Evolutionary conservation across 1,140 invertebrate genomes (phyloP), one percentile per base, ranked within the genome.

Genomic region (Zophobas morio): DNA sequence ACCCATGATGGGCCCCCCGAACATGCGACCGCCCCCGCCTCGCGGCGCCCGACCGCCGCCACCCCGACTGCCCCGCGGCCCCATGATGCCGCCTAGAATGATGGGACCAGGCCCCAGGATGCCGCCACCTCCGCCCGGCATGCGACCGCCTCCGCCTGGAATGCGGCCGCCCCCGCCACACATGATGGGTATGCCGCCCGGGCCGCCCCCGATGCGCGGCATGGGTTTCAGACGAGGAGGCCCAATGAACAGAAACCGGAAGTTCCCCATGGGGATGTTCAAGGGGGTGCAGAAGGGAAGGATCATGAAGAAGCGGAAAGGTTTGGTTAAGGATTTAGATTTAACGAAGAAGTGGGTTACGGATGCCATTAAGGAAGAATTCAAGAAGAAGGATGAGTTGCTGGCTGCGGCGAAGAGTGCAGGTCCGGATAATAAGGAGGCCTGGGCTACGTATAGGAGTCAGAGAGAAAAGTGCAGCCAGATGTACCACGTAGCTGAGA

Each of bases 321-420:
- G 77, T 6, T 78, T 72, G 57, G 74, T 81, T 33, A 84, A 83
- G 56, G 81, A 82, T 42, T 71, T 84, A 6, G 84, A 87, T 81
- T 74, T 86, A 71, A 81, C 78, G 3, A 83, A 85, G 76, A 82
- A 84, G 8, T 87, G 84, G 84, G 84, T 87, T 0, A 86, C 82
- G 4, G 82, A 83, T 1, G 81, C 83, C 32, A 82, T 87, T 4
- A 82, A 82, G 77, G 54, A 70, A 1, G 85, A 86, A 74, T 84
- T 85, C 77, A 56, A 56, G 1, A 85, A 82, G 66, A 87, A 87
- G 78, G 84, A 86, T 37, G 76, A 85, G 72, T 54, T 87, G 20
- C 81, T 85, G 54, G 77, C 79, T 3, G 56, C 56, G 20, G 86
- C 86, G 1, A 86, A 85, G 74, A 77, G 63, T 20, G 20, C 20